Evolutionary conservation across 37 sponge, comb jelly and placozoan species (phyloP), one percentile per base, ranked within the genome.

Genomic region (Theonella swinhoei): DNA sequence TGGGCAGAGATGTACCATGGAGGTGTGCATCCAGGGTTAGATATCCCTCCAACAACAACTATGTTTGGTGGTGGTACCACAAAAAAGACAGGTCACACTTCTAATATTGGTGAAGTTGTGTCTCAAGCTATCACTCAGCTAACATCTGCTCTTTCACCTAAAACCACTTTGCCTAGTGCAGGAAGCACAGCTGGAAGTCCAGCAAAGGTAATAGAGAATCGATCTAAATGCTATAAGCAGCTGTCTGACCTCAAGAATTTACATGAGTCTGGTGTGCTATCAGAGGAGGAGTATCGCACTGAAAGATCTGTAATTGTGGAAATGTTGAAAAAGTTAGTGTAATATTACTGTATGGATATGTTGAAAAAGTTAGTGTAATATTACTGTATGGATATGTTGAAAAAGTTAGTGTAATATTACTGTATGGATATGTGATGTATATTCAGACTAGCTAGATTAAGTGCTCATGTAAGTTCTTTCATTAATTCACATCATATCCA

Each of bases 1-100:
- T 75, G 76, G 76, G 61, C 61, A 11, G 76, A 75, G 76, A 40
- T 75, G n/a, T 26, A 35, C 11, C 8, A 40, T 72, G 74, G 74
- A 39, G 74, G 74, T 34, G 14, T 72, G 11, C 74, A 72, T 34
- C 9, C 11, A 31, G 34, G 74, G 22, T 9, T 14, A 37, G 42
- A 32, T 39, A 40, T 35, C 40, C 42, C 74, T 11, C 74, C 74
- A 26, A 67, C 19, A n/a, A 68, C 69, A 25, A 14, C 69, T 9
- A 72, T 72, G 74, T 72, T 72, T 34, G 69, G 69, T 68, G 74
- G 24, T 11, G 29, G 11, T 25, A 25, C 39, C 40, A 72, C 22
- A 26, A 9, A 72, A 11, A 72, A 72, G 34, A 37, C n/a, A n/a
- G n/a, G n/a, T n/a, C n/a, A n/a, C n/a, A n/a, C n/a, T n/a, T n/a